Evolutionary conservation across 2,113 vertebrate genomes (phyloP), one percentile per base, ranked within the genome.

Genomic region (Corvus cornix): DNA sequence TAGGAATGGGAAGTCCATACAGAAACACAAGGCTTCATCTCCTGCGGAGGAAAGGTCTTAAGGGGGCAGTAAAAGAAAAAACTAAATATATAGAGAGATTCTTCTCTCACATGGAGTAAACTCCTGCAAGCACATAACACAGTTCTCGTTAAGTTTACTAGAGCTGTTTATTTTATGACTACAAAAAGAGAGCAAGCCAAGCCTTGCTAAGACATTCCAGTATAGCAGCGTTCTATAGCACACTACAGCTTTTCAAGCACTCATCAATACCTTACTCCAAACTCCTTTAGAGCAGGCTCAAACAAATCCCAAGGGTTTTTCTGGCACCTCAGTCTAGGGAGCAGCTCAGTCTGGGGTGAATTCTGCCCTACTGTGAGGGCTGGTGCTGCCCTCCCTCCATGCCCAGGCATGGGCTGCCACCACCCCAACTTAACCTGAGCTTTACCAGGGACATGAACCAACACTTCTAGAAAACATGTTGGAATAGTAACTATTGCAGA

Each of bases 401-500:
- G 26, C 11, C 39, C 3, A 1, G 30, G 39, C 43, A 44, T 0
- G 1, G 0, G 2, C 35, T 31, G 30, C 31, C 56, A 44, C 3
- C 17, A 0, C 6, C 39, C 16, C 4, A 3, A 8, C 28, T 31
- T 1, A 39, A 0, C 0, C 17, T 7, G 26, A 83, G 52, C 14
- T 55, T 18, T 35, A 14, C 9, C 28, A 66, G 31, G 7, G 8
- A 43, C 14, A 26, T 2, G 13, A 81, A 66, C 21, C 41, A 66
- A 6, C 9, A 6, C 19, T 41, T 81, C 13, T 11, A 5, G 49
- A 74, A 70, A 49, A 37, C 8, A 16, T 1, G 0, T 14, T 37
- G 20, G 3, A 66, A 13, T 2, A 39, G 23, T 21, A 84, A 49
- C 28, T 1, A 28, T 21, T 70, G 49, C 48, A 59, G n/a, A 10